Conservation (phyloP, 2,797 vertebrate species). For the Syncerus caffer region DNA sequence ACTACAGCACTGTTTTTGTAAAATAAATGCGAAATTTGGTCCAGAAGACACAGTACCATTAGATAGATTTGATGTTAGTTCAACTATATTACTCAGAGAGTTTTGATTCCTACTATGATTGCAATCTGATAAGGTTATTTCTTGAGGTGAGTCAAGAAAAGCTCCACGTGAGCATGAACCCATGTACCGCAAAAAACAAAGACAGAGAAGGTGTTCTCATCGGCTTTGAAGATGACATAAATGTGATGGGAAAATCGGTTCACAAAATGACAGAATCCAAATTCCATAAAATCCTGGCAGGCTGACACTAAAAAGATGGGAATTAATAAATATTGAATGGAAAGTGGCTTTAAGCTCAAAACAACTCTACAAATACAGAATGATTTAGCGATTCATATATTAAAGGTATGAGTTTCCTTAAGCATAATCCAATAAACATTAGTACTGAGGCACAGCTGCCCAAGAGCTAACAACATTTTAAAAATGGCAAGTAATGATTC, state of each 20-base stretch:
- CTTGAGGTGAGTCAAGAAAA: background rate
- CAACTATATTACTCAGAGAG: background rate
- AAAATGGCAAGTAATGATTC: background rate
- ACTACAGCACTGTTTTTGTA: background rate
- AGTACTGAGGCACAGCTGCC: background rate
- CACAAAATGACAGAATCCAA: background rate
- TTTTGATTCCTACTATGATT: background rate
- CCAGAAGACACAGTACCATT: background rate
- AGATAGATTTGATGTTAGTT: background rate
- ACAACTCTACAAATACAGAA: background rate
- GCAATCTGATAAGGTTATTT: background rate
- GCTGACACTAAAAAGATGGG: background rate
- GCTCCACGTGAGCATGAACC: background rate
- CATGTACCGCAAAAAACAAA: background rate
- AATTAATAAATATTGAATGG: slow-evolving; percentile 14
- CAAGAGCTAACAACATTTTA: background rate
- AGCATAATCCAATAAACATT: background rate
- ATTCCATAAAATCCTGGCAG: background rate
- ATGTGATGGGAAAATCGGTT: background rate
- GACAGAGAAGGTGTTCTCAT: background rate
- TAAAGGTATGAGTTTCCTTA: background rate
- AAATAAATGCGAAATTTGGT: background rate
- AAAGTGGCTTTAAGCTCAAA: slow-evolving; percentile 12
- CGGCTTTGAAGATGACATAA: background rate
- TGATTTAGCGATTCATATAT: background rate